A percentile compares a stretch with the other conserved stretches of the same genome.
These are phyloP conservation scores for Sylvia atricapilla DNA, from an alignment of 2,113 vertebrate genomes.

Conservation along the genomic window DNA sequence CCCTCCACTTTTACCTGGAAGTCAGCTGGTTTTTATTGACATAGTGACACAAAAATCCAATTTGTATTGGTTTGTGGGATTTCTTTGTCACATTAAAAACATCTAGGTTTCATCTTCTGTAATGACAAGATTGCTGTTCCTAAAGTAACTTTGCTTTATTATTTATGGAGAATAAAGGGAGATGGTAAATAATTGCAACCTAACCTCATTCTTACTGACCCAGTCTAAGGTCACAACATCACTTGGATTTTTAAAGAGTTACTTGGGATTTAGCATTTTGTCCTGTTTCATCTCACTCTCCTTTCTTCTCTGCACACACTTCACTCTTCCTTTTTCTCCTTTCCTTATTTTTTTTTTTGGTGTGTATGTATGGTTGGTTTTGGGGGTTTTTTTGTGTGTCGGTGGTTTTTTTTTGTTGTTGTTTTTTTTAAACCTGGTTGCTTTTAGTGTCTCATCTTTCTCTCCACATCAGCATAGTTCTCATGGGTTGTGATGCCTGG, in stretches of 20 bases:
- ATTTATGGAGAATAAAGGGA: background rate
- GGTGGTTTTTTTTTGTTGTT: background rate
- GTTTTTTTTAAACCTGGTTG: background rate
- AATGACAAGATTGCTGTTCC: background rate
- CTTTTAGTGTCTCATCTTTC: background rate
- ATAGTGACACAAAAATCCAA: background rate
- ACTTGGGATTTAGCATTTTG: background rate
- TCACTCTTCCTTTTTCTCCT: background rate
- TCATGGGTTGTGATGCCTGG: background rate
- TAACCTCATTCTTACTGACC: background rate
- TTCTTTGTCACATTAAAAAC: background rate
- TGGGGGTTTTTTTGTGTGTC: no score
- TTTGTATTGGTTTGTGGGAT: background rate
- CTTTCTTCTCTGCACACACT: background rate
- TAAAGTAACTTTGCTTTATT: background rate
- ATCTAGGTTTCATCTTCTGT: background rate
- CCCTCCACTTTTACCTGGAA: background rate
- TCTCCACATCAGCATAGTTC: background rate
- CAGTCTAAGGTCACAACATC: background rate
- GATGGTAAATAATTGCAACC: background rate
- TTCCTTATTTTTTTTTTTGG: background rate
- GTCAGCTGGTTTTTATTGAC: background rate
- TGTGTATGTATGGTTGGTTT: background rate
- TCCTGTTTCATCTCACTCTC: background rate
- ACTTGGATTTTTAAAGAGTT: background rate